Conservation (phyloP, 2,888 invertebrate species). For the Cantharis nigra region DNA sequence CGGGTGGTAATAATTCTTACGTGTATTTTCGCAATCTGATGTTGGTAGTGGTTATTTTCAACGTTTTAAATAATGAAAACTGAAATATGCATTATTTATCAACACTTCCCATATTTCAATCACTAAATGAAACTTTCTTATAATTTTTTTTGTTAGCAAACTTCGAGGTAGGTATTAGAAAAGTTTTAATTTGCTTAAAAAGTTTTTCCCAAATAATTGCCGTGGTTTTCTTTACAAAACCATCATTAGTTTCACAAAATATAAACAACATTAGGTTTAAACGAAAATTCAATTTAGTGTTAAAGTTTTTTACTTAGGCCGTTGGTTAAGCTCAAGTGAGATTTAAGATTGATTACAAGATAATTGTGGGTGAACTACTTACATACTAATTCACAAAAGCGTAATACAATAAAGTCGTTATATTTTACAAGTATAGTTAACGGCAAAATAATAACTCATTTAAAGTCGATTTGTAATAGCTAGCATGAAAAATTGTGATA, state of each 20-base stretch:
- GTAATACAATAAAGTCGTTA: slow-evolving; percentile 30
- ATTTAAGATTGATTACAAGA: slow-evolving; percentile 36
- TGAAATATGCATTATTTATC: not conserved
- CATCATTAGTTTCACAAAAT: not conserved
- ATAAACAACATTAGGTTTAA: not conserved
- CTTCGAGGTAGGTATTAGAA: not conserved
- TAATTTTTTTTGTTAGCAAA: not conserved
- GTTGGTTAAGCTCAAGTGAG: not conserved
- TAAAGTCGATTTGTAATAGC: slow-evolving; percentile 28
- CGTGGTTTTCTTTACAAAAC: not conserved
- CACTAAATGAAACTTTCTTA: not conserved
- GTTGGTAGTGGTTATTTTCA: not conserved
- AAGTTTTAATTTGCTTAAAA: not conserved
- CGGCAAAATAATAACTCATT: slow-evolving; percentile 31
- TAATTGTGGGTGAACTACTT: slow-evolving; percentile 30
- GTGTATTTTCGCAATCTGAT: not conserved
- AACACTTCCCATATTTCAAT: not conserved
- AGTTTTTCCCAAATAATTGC: not conserved
- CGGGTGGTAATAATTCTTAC: not conserved
- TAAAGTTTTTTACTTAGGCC: not conserved
- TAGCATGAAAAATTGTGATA: slow-evolving; percentile 27
- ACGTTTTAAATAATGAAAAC: not conserved
- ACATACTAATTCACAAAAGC: slow-evolving; percentile 20
- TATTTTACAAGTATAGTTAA: slow-evolving; percentile 23
- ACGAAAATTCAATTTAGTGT: not conserved